Evolutionary conservation across 2,888 invertebrate genomes (phyloP).

Genomic region (Serrognathus titanus): DNA sequence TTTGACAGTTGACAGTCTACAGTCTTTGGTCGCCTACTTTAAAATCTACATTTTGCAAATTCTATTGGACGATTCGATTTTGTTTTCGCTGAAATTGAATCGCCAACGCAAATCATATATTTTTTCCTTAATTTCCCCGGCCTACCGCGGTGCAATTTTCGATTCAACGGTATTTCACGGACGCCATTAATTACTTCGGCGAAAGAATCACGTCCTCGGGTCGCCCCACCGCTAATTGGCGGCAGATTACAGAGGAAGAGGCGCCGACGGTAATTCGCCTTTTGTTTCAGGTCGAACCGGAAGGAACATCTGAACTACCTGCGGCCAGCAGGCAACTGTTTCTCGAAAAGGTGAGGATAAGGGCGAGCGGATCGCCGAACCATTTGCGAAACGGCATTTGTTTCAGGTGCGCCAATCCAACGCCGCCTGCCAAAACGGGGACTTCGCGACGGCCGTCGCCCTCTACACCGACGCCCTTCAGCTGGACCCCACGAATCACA

Average conservation of each 20-base stretch:
- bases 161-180: background rate
- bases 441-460: constrained; percentile 86
- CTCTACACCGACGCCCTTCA: constrained; percentile 93
- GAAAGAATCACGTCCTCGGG: constrained; percentile 38
- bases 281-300: constrained; percentile 73
- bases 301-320: constrained; percentile 80
- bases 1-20: too few species aligned
- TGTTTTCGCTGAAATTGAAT: too few species aligned
- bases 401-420: constrained; percentile 72
- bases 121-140: background rate
- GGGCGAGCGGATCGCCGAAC: constrained; percentile 12
- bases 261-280: background rate
- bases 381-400: constrained; percentile 13
- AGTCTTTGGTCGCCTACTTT: constrained; percentile 52
- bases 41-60: too few species aligned
- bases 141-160: background rate
- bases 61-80: constrained; percentile 10
- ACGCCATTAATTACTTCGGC: background rate
- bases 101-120: too few species aligned
- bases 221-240: too few species aligned
- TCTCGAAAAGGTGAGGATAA: constrained; percentile 82
- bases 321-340: constrained; percentile 83
- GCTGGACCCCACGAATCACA: constrained; percentile 86
- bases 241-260: too few species aligned
- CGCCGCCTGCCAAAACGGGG: constrained; percentile 85